Evolutionary conservation across 2,888 invertebrate genomes (phyloP).

Genomic region (Dynastes grantii): DNA sequence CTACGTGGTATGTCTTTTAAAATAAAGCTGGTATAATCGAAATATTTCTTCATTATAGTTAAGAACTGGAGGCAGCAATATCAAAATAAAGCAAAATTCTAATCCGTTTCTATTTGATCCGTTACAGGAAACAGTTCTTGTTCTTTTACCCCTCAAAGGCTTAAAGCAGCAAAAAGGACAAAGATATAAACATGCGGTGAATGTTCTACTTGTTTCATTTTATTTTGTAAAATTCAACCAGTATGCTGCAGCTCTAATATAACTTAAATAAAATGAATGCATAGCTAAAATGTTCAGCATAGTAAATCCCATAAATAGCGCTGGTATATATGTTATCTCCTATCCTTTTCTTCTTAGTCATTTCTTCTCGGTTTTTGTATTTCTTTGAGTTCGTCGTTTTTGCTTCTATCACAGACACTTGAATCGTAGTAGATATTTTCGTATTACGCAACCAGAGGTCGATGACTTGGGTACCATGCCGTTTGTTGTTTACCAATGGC

Average conservation of each 20-base stretch:
- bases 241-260: background rate
- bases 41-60: no score
- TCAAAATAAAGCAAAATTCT: no score
- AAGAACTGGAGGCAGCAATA: no score
- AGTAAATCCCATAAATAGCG: conserved; percentile 34
- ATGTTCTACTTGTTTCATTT: background rate
- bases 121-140: no score
- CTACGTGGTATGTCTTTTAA: no score
- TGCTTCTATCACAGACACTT: conserved; percentile 33
- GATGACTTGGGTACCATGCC: conserved; percentile 35
- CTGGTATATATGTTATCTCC: conserved; percentile 8
- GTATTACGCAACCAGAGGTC: conserved; percentile 40
- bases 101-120: no score
- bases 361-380: conserved; percentile 21
- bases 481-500: conserved; percentile 33
- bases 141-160: no score
- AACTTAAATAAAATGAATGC: conserved; percentile 9
- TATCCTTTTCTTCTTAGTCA: conserved; percentile 21
- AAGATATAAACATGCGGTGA: background rate
- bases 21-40: no score
- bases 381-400: conserved; percentile 31
- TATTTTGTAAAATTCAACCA: background rate
- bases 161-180: no score
- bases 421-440: conserved; percentile 36
- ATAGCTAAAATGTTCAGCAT: conserved; percentile 21